phyloP scores from a whole-genome alignment of 2,888 invertebrate species.

The Thysanoteuthis rhombus region DNA sequence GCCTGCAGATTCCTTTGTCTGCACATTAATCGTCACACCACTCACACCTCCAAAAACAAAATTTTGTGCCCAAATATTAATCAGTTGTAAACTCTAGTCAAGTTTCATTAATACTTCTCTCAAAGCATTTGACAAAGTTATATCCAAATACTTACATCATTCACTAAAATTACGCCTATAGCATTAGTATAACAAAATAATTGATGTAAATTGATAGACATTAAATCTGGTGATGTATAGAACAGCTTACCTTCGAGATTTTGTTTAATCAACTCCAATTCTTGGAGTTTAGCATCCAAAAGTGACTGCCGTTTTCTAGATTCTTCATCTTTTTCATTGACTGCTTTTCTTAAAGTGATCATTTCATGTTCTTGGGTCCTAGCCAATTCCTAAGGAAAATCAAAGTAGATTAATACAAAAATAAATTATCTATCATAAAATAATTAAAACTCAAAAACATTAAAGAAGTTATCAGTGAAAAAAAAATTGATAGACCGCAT shows the following conservation, averaged over 20 bases:
- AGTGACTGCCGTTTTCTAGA: slow-evolving; percentile 85
- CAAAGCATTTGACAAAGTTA: not conserved
- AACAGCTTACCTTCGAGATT: slow-evolving; percentile 38
- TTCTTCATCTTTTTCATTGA: slow-evolving; percentile 83
- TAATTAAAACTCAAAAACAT: too few relatives aligned
- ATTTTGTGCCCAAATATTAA: too few relatives aligned
- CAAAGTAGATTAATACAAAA: not conserved
- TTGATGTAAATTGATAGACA: not conserved
- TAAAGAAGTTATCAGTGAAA: too few relatives aligned
- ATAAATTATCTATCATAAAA: too few relatives aligned
- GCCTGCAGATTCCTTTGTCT: too few relatives aligned
- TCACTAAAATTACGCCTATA: not conserved
- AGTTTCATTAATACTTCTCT: not conserved
- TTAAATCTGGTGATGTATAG: not conserved
- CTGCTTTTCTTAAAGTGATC: slow-evolving; percentile 80
- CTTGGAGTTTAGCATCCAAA: slow-evolving; percentile 89
- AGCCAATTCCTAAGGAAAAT: slow-evolving; percentile 73
- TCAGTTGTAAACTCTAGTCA: too few relatives aligned
- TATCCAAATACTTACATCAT: not conserved
- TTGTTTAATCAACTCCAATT: slow-evolving; percentile 75
- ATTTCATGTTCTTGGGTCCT: slow-evolving; percentile 85
- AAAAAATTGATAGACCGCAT: too few relatives aligned
- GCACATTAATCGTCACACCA: too few relatives aligned
- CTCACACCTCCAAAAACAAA: too few relatives aligned
- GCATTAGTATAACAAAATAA: not conserved